Evolutionary conservation across 2,888 invertebrate species (phyloP).

Genomic region (Camponotus fellah): DNA sequence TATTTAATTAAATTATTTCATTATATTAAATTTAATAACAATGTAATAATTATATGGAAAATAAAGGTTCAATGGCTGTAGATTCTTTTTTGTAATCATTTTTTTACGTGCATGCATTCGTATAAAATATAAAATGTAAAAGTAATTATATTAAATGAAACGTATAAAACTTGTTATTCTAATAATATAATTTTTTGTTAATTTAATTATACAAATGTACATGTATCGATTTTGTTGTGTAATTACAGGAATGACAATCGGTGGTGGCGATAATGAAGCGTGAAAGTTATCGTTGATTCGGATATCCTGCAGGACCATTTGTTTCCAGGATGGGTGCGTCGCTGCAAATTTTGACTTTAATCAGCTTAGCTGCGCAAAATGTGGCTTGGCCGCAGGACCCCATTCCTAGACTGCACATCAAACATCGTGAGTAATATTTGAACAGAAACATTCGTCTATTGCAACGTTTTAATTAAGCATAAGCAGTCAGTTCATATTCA

Average conservation of each 20-base stretch:
- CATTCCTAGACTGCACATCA: slow-evolving; percentile 90
- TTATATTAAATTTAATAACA: no score
- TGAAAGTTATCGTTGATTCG: slow-evolving; percentile 79
- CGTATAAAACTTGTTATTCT: not conserved
- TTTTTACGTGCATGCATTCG: no score
- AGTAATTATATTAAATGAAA: no score
- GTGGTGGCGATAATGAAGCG: slow-evolving; percentile 79
- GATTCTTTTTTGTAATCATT: no score
- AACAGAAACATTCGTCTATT: slow-evolving; percentile 22
- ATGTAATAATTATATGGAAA: no score
- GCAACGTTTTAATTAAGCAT: not conserved
- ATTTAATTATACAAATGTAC: not conserved
- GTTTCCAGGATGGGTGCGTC: slow-evolving; percentile 80
- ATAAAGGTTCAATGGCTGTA: no score
- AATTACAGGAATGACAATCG: slow-evolving; percentile 74
- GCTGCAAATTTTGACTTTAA: slow-evolving; percentile 85
- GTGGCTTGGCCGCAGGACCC: slow-evolving; percentile 92
- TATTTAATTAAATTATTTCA: no score
- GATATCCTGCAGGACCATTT: slow-evolving; percentile 76
- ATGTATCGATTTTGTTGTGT: slow-evolving; percentile 16
- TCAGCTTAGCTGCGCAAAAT: slow-evolving; percentile 88
- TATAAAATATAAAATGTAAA: no score
- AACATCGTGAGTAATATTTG: slow-evolving; percentile 87
- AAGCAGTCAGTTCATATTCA: not conserved
- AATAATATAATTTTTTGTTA: not conserved